Evolutionary conservation across 2,888 invertebrate genomes (phyloP).

Genomic region (Coecobrya sp.): DNA sequence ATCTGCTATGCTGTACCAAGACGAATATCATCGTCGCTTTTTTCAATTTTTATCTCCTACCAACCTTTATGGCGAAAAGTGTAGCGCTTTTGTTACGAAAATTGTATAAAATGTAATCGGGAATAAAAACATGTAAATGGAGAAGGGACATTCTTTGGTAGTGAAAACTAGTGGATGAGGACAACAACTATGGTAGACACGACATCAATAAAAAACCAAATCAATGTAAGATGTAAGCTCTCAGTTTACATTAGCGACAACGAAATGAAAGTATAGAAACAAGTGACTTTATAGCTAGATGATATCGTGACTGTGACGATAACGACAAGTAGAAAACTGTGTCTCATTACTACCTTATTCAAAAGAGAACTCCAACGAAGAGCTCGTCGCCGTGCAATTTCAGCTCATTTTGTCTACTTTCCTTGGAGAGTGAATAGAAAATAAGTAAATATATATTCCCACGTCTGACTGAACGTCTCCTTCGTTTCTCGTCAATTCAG

Average conservation of each 20-base stretch:
- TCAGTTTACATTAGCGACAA: neutral
- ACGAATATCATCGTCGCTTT: slow-evolving; percentile 5
- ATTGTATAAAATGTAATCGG: neutral
- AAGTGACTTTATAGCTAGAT: neutral
- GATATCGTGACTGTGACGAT: slow-evolving; percentile 13
- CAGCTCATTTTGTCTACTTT: slow-evolving; percentile 61
- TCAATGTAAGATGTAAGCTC: slow-evolving; percentile 6
- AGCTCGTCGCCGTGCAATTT: slow-evolving; percentile 45
- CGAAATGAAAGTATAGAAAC: neutral
- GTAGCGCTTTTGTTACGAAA: neutral
- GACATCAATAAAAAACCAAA: slow-evolving; percentile 32
- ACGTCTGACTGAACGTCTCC: slow-evolving; percentile 4
- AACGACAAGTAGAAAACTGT: slow-evolving; percentile 55
- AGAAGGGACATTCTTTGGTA: neutral
- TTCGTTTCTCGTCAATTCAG: slow-evolving; percentile 40
- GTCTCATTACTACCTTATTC: slow-evolving; percentile 65
- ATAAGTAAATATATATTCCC: slow-evolving; percentile 6
- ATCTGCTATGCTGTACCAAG: neutral
- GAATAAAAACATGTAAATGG: neutral
- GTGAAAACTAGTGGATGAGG: neutral
- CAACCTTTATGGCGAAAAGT: neutral
- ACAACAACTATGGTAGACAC: neutral
- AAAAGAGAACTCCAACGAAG: slow-evolving; percentile 37
- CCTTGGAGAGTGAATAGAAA: slow-evolving; percentile 1
- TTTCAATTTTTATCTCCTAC: neutral